phyloP scores from a whole-genome alignment of 2,113 vertebrate species.

The Hippocampus abdominalis region DNA sequence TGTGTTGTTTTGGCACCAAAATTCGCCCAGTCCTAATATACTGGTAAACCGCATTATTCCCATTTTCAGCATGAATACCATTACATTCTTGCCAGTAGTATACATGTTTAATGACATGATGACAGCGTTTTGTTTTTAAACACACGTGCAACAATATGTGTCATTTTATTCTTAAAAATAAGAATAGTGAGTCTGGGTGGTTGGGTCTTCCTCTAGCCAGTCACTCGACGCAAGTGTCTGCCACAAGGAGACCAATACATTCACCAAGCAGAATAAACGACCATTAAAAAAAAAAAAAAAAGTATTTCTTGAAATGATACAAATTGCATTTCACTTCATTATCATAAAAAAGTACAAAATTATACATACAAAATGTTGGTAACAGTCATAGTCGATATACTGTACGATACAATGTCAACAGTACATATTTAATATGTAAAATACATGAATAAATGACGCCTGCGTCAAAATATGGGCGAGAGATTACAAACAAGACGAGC shows the following conservation, averaged over 20 bases:
- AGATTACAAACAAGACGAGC: constrained; percentile 17
- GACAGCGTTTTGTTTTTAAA: no score
- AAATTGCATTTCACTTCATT: constrained; percentile 85
- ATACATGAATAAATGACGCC: constrained; percentile 93
- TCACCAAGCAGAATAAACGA: constrained; percentile 5
- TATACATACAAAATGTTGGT: constrained; percentile 80
- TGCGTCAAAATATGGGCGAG: constrained; percentile 75
- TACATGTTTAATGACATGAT: background rate
- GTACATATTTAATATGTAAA: constrained; percentile 53
- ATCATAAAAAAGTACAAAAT: constrained; percentile 90
- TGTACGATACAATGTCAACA: constrained; percentile 90
- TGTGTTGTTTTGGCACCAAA: background rate
- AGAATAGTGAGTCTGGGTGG: background rate
- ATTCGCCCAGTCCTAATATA: background rate
- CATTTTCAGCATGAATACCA: background rate
- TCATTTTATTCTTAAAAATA: background rate
- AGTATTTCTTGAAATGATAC: constrained; percentile 82
- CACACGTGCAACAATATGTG: no score
- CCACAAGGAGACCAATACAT: background rate
- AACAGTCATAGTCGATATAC: constrained; percentile 69
- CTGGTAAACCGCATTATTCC: background rate
- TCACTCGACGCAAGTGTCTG: constrained; percentile 27
- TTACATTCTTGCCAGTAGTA: background rate
- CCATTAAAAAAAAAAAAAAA: constrained; percentile 56
- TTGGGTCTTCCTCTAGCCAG: background rate